Conservation (phyloP, 2,797 vertebrate species). For the Anguilla pacifica region DNA sequence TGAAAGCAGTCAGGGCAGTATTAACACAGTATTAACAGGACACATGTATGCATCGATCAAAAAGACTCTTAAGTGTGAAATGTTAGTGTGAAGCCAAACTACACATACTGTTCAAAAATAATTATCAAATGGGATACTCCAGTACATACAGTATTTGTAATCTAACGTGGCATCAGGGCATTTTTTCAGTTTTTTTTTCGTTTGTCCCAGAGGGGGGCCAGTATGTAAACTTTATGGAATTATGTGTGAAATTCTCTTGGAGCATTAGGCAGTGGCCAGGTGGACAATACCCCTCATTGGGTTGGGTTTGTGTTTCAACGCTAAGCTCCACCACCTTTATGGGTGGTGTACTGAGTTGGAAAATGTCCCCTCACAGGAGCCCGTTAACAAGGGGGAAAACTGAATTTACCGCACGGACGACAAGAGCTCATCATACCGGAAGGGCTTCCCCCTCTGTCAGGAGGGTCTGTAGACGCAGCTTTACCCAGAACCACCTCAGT, state of each 20-base stretch:
- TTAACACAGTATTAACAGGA: conserved; percentile 32
- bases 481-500: conserved; percentile 32
- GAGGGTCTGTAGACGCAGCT: neutral
- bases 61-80: neutral
- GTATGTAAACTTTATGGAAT: neutral
- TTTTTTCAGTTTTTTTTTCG: neutral
- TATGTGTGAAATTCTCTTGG: neutral
- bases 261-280: conserved; percentile 45
- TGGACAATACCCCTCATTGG: conserved; percentile 57
- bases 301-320: conserved; percentile 18
- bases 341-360: conserved; percentile 38
- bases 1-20: conserved; percentile 42
- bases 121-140: neutral
- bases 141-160: neutral
- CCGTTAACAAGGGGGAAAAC: conserved; percentile 64
- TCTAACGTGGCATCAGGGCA: neutral
- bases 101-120: neutral
- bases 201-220: neutral
- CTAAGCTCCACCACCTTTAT: conserved; percentile 57
- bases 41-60: conserved; percentile 26
- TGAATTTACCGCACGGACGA: conserved; percentile 46
- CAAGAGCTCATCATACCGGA: conserved; percentile 58
- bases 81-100: conserved; percentile 10
- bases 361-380: conserved; percentile 32
- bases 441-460: conserved; percentile 29